phyloP scores from a whole-genome alignment of 2,113 vertebrate species.

The Eolophus roseicapilla region DNA sequence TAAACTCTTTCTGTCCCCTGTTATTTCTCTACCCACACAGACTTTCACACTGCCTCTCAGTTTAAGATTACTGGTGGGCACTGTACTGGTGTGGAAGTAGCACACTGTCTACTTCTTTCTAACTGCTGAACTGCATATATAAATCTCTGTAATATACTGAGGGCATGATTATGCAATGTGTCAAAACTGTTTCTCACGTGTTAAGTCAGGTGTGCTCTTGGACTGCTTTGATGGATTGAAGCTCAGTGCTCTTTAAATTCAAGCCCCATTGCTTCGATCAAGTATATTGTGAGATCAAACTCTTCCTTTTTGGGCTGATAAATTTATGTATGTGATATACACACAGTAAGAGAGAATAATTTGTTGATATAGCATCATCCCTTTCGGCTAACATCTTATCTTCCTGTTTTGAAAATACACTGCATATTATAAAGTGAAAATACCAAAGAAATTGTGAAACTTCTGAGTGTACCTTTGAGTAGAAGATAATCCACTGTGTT shows the following conservation, averaged over 20 bases:
- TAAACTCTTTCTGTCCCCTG: constrained; percentile 63
- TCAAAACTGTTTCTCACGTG: not conserved
- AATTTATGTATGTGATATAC: not conserved
- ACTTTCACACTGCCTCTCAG: constrained; percentile 70
- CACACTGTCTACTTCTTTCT: constrained; percentile 48
- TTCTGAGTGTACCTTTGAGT: not conserved
- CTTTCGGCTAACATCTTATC: not conserved
- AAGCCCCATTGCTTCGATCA: not conserved
- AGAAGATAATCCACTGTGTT: not conserved
- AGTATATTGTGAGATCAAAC: not conserved
- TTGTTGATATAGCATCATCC: not conserved
- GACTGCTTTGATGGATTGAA: not conserved
- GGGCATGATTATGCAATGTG: constrained; percentile 28
- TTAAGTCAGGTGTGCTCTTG: not conserved
- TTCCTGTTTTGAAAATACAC: not conserved
- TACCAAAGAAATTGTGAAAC: not conserved
- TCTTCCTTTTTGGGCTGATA: not conserved
- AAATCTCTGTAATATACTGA: not conserved
- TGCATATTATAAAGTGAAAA: not conserved
- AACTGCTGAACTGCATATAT: not conserved
- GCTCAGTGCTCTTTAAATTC: not conserved
- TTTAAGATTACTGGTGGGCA: constrained; percentile 64
- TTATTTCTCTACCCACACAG: constrained; percentile 69
- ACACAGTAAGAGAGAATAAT: not conserved
- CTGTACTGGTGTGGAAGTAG: constrained; percentile 52